Evolutionary conservation across 2,113 vertebrate genomes (phyloP), one percentile per base, ranked within the genome.

Genomic region (Meriones unguiculatus): DNA sequence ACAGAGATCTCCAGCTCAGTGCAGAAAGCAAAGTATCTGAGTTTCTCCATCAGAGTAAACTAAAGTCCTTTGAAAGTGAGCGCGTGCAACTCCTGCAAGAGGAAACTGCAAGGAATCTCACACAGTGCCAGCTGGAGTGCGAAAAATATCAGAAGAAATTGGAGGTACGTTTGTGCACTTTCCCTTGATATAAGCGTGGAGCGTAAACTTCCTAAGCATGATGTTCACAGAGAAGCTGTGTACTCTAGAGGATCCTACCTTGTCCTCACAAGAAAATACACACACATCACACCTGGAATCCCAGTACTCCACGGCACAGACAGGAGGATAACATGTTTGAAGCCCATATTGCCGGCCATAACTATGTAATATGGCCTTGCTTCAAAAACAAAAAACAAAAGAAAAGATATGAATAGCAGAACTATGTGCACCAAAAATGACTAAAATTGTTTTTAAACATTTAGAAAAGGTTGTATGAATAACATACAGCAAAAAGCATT

Each of bases 61-160:
- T 99, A 94, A 99, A 99, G 98, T 98, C 99, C 85, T 99, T 99
- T 98, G 99, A 99, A 98, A 99, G 98, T 9, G 99, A 99, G 94
- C 99, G 98, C 17, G 96, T 99, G 97, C 99, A 99, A 93, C 98
- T 99, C 97, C 95, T 99, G 90, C 99, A 99, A 97, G 99, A 99
- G 82, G 99, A 99, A 98, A 99, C 99, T 5, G 98, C 99, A 82
- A 99, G 99, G 97, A 99, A 99, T 89, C 99, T 99, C 97, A 99
- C 98, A 38, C 99, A 99, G 80, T 99, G 99, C 97, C 99, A 99
- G 97, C 92, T 99, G 97, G 99, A 99, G 98, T 99, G 99, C 98
- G 99, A 99, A 97, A 99, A 99, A 97, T 99, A 99, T 62, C 99
- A 99, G 98, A 99, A 99, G 97, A 99, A 99, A 98, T 93, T 99